A percentile compares a stretch with the other conserved stretches of the same genome.
phyloP scores from a whole-genome alignment of 2,113 vertebrate genomes.

The Tachysurus fulvidraco region DNA sequence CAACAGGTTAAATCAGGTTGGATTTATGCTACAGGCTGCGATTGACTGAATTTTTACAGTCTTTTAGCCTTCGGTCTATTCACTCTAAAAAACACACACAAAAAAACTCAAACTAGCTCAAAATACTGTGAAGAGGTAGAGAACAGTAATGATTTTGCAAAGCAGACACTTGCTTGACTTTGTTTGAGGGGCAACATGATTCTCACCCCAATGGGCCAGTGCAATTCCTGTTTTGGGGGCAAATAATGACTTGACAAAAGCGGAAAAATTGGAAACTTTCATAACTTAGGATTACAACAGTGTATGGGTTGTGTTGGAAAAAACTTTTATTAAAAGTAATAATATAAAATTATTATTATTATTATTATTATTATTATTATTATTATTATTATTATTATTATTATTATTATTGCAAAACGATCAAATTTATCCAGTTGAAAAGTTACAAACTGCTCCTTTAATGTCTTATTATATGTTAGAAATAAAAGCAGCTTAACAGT shows the following conservation, averaged over 20 bases:
- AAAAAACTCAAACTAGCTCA: too few relatives aligned
- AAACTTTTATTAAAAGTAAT: not conserved
- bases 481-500: not conserved
- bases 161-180: too few relatives aligned
- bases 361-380: too few relatives aligned
- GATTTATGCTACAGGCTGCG: not conserved
- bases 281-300: not conserved
- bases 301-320: not conserved
- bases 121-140: too few relatives aligned
- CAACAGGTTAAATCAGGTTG: not conserved
- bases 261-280: not conserved
- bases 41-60: not conserved
- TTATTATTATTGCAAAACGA: not conserved
- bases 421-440: not conserved
- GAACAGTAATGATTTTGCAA: too few relatives aligned
- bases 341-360: too few relatives aligned
- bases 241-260: not conserved
- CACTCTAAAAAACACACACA: too few relatives aligned
- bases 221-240: not conserved
- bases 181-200: too few relatives aligned
- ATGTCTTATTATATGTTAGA: not conserved
- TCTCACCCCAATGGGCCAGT: too few relatives aligned
- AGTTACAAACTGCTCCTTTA: conserved; percentile 23
- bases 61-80: too few relatives aligned
- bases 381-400: too few relatives aligned